Percentiles rank a stretch among this genome's conserved stretches.
phyloP scores from a whole-genome alignment of 2,797 vertebrate species.

The Darevskia mixta region DNA sequence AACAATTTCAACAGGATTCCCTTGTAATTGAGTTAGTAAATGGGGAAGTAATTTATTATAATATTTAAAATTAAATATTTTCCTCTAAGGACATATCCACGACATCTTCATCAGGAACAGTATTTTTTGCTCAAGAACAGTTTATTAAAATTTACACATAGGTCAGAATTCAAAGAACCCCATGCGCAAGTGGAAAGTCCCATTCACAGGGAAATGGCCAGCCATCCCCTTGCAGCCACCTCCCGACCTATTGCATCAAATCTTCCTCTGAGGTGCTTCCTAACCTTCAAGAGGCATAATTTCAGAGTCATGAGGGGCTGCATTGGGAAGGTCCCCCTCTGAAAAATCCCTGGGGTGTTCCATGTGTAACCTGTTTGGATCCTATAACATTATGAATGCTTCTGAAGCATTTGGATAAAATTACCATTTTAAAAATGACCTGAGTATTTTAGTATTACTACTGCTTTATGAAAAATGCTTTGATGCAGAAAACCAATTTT shows the following conservation, averaged over 20 bases:
- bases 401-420: neutral
- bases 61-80: slow-evolving; percentile 10
- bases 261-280: neutral
- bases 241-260: neutral
- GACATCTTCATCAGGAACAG: neutral
- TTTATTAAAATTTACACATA: neutral
- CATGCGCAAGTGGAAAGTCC: neutral
- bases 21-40: neutral
- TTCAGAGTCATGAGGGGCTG: neutral
- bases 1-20: neutral
- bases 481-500: neutral
- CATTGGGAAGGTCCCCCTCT: neutral
- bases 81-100: neutral
- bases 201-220: neutral
- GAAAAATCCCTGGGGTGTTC: neutral
- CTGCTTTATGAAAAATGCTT: neutral
- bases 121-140: neutral
- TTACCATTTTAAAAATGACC: neutral
- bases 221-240: too few relatives aligned
- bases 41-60: neutral
- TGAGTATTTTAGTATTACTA: neutral
- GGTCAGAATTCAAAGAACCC: neutral
- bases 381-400: neutral
- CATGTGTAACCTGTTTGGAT: neutral
- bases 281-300: neutral